Conservation (phyloP, 2,113 vertebrate species). For the Sinosuthora webbiana region DNA sequence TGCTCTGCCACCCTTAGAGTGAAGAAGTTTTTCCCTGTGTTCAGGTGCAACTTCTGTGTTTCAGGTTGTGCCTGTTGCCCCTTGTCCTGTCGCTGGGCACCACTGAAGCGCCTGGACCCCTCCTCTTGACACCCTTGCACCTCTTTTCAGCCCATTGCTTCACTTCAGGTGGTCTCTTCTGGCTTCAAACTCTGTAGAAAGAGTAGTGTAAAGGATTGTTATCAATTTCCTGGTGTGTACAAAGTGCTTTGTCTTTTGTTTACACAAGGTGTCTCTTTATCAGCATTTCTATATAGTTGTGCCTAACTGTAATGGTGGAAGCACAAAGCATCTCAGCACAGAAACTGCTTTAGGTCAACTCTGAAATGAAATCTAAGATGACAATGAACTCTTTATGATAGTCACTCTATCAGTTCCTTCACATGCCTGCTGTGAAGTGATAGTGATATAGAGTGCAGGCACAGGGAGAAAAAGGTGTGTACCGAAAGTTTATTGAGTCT, state of each 20-base stretch:
- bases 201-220: not conserved
- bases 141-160: not conserved
- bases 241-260: not conserved
- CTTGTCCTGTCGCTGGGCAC: not conserved
- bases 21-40: not conserved
- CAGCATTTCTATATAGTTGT: not conserved
- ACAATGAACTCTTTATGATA: not conserved
- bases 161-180: not conserved
- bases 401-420: not conserved
- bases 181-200: not conserved
- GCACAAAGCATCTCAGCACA: not conserved
- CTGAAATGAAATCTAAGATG: not conserved
- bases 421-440: not conserved
- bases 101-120: not conserved
- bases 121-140: not conserved
- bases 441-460: not conserved
- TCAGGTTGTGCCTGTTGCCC: not conserved
- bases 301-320: not conserved
- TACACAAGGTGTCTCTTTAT: not conserved
- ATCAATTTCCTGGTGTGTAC: not conserved
- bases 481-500: not conserved
- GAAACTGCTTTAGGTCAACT: not conserved
- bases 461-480: not conserved
- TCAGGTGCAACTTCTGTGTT: not conserved
- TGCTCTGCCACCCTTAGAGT: not conserved